Conservation (phyloP, 2,888 invertebrate species). For the Vannuccia rotundouncinata region DNA sequence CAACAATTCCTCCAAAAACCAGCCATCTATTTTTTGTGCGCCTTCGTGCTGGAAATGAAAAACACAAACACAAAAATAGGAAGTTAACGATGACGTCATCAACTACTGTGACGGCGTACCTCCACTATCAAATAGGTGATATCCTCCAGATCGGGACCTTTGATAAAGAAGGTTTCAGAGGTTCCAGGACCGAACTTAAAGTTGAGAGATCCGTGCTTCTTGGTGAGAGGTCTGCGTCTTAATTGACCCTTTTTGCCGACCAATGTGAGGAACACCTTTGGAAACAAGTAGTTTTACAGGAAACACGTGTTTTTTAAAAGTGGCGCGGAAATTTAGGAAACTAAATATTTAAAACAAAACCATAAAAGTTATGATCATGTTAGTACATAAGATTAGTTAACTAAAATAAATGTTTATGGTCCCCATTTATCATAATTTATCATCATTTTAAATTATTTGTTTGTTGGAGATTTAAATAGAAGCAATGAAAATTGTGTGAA, state of each 20-base stretch:
- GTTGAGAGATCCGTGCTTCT: constrained; percentile 1
- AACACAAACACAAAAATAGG: not conserved
- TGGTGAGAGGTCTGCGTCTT: not conserved
- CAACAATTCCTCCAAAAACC: not conserved
- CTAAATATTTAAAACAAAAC: no score
- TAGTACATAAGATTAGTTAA: no score
- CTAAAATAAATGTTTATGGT: no score
- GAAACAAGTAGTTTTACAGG: no score
- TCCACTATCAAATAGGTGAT: not conserved
- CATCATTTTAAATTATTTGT: no score
- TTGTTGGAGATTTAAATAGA: no score
- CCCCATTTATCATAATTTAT: no score
- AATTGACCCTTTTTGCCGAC: not conserved
- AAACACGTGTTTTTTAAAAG: no score
- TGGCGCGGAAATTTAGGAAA: no score
- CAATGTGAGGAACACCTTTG: not conserved
- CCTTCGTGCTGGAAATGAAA: constrained; percentile 11
- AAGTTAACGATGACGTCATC: not conserved
- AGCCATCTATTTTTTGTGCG: not conserved
- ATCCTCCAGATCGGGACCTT: not conserved
- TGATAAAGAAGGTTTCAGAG: not conserved
- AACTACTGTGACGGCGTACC: not conserved
- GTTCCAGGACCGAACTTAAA: not conserved
- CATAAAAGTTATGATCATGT: no score
- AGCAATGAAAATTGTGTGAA: no score